Evolutionary conservation across 2,797 vertebrate genomes (phyloP), one percentile per base, ranked within the genome.

Genomic region (Allenopithecus nigroviridis): DNA sequence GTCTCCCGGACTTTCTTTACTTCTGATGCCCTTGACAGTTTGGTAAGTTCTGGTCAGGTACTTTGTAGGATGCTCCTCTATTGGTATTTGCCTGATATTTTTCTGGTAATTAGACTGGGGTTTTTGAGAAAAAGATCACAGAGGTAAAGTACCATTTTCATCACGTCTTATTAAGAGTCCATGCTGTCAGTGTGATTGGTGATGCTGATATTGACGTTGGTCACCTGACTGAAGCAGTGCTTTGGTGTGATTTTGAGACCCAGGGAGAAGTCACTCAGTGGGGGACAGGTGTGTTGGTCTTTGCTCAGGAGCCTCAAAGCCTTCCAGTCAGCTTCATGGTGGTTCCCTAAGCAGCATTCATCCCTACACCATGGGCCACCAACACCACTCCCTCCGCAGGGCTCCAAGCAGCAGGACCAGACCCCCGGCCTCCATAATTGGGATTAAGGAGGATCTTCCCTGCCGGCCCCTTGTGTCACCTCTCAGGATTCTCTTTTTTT

Each of bases 291-390:
- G 14, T 17, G 3, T 39, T 46, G 30, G 53, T 39, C 36, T 89
- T 76, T 94, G 50, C 68, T 81, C 6, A 33, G 57, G 22, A n/a
- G 41, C 50, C 80, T 81, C 24, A 84, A 55, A 89, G 17, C 36
- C 70, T 61, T 53, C 59, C 0, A 48, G 24, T 12, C 24, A 17
- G 87, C n/a, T 22, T 84, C 43, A 39, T 21, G 17, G 48, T 36
- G 16, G n/a, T 64, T 33, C 26, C 43, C 39, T 17, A 36, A 13
- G 14, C 19, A 41, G 39, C 0, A 14, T 12, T 19, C 2, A 33
- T 0, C 10, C 0, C 17, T 80, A n/a, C 4, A 0, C 19, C 13
- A 33, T 0, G 2, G 46, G 12, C 41, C 43, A 36, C 41, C 6
- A 30, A 46, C 2, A 14, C 28, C 39, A 28, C 30, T 26, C 39